Base-by-base conservation (phyloP, 2,888 invertebrate genomes). In the Autographa gamma region DNA sequence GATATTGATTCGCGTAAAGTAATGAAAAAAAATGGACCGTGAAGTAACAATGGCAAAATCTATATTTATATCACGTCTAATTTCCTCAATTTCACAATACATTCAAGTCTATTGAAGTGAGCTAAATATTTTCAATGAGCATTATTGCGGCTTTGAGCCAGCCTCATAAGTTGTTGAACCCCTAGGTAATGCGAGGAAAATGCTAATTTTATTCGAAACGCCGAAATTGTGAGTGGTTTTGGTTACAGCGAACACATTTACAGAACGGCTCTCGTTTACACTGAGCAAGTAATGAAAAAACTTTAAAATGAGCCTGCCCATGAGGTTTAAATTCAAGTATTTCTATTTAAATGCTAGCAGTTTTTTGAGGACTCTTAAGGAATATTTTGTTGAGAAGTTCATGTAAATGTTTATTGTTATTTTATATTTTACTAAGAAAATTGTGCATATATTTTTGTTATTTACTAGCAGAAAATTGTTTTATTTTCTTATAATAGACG, bases 271-370 rank as follows among this genome's bases (percentile, higher is more conserved):
- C 77, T 77, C 82, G 75, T 82, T 83, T 76, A 84, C 82, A 84
- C 32, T 65, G 76, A 74, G 75, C 76, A 80, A 76, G 84, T 89
- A 87, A 89, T 88, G 86, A 88, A 88, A 88, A 89, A 89, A 88
- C 87, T 89, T 89, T 84, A 76, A 86, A 86, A 87, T 85, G 84
- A 85, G 82, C 75, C 78, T 83, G 73, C 73, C 78, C 75, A 74
- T 83, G 79, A 84, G 81, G 73, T 84, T 77, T 71, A 74, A 81
- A 83, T 81, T 78, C 71, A 81, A 78, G 75, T 81, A 70, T 77
- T 82, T 84, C 74, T 71, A 75, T 73, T 60, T 72, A 72, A 77
- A 73, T 73, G 71, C 56, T 72, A 66, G 60, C 71, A 69, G 75
- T 74, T 80, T 69, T 63, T 34, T 61, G 52, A 72, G 64, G 60